These are phyloP conservation scores for Narcine bancroftii DNA, from an alignment of 2,113 vertebrate genomes.

Conservation along the genomic window DNA sequence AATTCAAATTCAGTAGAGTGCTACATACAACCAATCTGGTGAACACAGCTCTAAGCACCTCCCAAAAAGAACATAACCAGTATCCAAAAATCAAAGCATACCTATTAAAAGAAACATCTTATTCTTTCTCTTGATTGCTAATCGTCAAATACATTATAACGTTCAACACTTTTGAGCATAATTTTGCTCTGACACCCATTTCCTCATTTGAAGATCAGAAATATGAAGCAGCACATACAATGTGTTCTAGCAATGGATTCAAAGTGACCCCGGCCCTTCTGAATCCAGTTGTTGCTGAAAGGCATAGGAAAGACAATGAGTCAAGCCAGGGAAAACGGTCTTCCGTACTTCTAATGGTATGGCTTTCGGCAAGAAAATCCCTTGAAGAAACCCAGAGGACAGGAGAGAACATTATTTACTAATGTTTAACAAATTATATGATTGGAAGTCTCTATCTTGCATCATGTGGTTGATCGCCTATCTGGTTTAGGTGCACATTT, in stretches of 20 bases:
- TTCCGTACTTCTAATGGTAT: background rate
- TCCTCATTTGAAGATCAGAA: background rate
- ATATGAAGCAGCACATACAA: background rate
- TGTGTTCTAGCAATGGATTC: background rate
- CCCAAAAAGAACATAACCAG: background rate
- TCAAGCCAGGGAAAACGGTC: no score
- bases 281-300: background rate
- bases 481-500: constrained; percentile 67
- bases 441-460: constrained; percentile 9
- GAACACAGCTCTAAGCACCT: background rate
- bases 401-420: no score
- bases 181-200: background rate
- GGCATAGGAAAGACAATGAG: background rate
- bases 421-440: background rate
- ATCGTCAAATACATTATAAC: background rate
- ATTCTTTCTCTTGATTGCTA: background rate
- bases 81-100: background rate
- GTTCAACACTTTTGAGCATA: background rate
- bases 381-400: background rate
- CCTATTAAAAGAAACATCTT: background rate
- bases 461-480: constrained; percentile 67
- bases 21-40: background rate
- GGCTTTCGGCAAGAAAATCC: no score
- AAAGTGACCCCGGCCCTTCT: background rate
- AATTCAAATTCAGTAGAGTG: background rate